Evolutionary conservation across 2,797 vertebrate genomes (phyloP).

Genomic region (Helicolenus hilgendorfi): DNA sequence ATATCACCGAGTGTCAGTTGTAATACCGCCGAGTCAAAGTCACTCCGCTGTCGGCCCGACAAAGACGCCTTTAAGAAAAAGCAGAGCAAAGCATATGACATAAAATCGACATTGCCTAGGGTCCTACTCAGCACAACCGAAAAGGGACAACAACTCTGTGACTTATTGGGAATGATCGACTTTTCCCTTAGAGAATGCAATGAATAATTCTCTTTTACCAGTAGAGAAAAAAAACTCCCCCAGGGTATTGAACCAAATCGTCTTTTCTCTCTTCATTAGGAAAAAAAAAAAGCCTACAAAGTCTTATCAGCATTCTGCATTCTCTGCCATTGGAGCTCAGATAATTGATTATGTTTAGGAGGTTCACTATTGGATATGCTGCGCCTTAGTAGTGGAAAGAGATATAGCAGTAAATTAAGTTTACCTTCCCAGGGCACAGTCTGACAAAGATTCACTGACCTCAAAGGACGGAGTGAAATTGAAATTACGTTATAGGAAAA

Average conservation of each 20-base stretch:
- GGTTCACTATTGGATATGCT: slow-evolving; percentile 83
- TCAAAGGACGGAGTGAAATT: slow-evolving; percentile 82
- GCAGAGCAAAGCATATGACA: slow-evolving; percentile 76
- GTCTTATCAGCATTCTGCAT: slow-evolving; percentile 90
- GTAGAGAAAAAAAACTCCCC: slow-evolving; percentile 66
- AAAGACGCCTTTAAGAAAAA: slow-evolving; percentile 60
- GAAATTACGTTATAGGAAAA: slow-evolving; percentile 66
- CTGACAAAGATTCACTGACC: slow-evolving; percentile 84
- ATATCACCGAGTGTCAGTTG: slow-evolving; percentile 39
- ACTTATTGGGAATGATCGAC: slow-evolving; percentile 84
- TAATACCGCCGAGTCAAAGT: slow-evolving; percentile 53
- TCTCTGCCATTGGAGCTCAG: slow-evolving; percentile 84
- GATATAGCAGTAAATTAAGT: slow-evolving; percentile 90
- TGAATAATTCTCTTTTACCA: slow-evolving; percentile 88
- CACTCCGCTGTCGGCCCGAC: slow-evolving; percentile 48
- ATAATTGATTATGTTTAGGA: slow-evolving; percentile 91
- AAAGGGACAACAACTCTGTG: slow-evolving; percentile 80
- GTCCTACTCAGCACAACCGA: slow-evolving; percentile 71
- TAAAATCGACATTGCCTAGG: slow-evolving; percentile 75
- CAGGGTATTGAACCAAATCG: slow-evolving; percentile 86
- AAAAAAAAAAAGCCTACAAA: slow-evolving; percentile 84
- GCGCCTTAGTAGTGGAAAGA: slow-evolving; percentile 78
- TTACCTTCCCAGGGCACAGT: slow-evolving; percentile 85
- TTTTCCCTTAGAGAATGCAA: slow-evolving; percentile 85
- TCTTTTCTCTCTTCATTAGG: slow-evolving; percentile 89